These are phyloP conservation scores for Drosophila persimilis DNA, from an alignment of 1,140 invertebrate genomes.

Conservation along the genomic window DNA sequence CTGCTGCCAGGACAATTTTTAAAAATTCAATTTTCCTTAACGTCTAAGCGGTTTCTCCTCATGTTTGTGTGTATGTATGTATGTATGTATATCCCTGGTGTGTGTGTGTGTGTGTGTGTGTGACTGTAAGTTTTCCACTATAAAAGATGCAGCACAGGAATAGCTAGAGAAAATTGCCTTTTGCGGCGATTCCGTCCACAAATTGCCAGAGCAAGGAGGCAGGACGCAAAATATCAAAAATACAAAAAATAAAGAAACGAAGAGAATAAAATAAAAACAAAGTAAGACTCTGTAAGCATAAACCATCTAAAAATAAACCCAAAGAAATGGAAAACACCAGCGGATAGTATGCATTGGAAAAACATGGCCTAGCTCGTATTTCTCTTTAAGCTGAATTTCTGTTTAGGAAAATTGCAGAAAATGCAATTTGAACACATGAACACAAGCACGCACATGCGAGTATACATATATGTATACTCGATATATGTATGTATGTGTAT, in stretches of 20 bases:
- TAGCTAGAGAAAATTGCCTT: conserved; percentile 64
- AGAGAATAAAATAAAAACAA: conserved; percentile 37
- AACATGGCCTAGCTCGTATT: conserved; percentile 44
- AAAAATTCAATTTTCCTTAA: conserved; percentile 76
- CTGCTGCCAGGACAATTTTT: conserved; percentile 69
- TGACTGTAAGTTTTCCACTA: conserved; percentile 46
- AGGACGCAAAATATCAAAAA: conserved; percentile 17
- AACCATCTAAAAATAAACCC: conserved; percentile 39
- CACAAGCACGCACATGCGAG: too few species aligned
- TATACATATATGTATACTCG: not conserved
- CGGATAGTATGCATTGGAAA: conserved; percentile 23
- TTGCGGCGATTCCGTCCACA: conserved; percentile 38
- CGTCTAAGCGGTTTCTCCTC: conserved; percentile 56
- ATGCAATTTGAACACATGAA: conserved; percentile 60
- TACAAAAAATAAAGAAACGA: conserved; percentile 36
- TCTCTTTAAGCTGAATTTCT: conserved; percentile 37
- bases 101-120: conserved; percentile 27
- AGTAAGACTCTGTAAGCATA: conserved; percentile 29
- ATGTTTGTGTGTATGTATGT: conserved; percentile 1
- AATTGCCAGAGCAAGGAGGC: conserved; percentile 7
- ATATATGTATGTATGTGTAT: not conserved
- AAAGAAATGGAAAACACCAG: conserved; percentile 6
- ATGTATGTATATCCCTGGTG: not conserved
- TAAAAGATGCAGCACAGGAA: conserved; percentile 59
- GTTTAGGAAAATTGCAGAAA: conserved; percentile 40